Conservation (phyloP, 2,797 vertebrate species). For the Valencia hispanica region DNA sequence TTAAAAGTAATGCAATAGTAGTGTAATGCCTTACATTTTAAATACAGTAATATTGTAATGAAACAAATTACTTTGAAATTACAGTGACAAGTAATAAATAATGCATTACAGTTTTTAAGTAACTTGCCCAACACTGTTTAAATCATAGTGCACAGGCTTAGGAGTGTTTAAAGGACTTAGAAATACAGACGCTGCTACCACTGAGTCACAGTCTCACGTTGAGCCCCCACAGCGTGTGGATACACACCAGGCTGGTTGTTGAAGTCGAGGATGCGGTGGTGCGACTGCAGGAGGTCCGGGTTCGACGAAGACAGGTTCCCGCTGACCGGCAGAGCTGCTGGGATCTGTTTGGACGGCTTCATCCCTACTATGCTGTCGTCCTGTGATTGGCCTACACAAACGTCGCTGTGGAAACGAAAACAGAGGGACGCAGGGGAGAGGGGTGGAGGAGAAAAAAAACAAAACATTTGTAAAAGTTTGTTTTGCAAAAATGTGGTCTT, state of each 20-base stretch:
- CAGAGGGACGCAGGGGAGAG: not conserved
- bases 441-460: not conserved
- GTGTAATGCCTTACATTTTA: too few species aligned
- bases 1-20: too few species aligned
- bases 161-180: not conserved
- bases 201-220: not conserved
- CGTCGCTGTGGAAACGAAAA: constrained; percentile 83
- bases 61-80: too few species aligned
- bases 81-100: too few species aligned
- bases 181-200: not conserved
- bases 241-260: constrained; percentile 93
- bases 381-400: constrained; percentile 97
- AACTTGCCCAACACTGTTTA: too few species aligned
- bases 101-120: too few species aligned
- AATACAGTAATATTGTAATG: too few species aligned
- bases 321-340: constrained; percentile 92
- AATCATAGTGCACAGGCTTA: not conserved
- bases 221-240: not conserved
- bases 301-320: constrained; percentile 98
- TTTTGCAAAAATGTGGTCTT: too few species aligned
- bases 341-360: constrained; percentile 96
- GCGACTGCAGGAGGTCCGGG: constrained; percentile 95
- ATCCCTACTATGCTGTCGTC: constrained; percentile 98
- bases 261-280: constrained; percentile 98
- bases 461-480: too few species aligned